These are phyloP conservation scores for Chrysopa pallens DNA, from an alignment of 1,140 invertebrate species.

Conservation along the genomic window DNA sequence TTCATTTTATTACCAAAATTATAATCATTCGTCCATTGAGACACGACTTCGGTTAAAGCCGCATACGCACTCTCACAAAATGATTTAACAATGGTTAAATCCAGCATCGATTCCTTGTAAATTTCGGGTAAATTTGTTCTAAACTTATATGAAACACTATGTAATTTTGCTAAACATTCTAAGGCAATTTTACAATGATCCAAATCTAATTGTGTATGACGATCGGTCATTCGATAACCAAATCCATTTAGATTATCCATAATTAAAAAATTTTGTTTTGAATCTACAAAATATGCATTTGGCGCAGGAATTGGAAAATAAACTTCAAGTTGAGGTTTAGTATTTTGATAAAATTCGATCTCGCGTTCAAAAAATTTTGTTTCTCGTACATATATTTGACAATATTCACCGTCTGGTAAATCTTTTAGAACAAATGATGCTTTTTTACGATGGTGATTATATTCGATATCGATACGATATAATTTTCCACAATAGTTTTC, in stretches of 20 bases:
- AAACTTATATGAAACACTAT: constrained; percentile 5
- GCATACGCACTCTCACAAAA: not conserved
- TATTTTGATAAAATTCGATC: not conserved
- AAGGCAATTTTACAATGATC: constrained; percentile 9
- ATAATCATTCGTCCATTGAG: not conserved
- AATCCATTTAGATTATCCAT: constrained; percentile 8
- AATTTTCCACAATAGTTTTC: too few species aligned
- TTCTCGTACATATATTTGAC: not conserved
- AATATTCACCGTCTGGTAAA: not conserved
- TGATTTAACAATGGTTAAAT: not conserved
- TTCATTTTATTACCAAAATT: not conserved
- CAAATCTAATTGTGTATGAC: constrained; percentile 8
- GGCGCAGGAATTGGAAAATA: not conserved
- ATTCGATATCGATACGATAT: too few species aligned
- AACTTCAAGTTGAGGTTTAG: not conserved
- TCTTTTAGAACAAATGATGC: not conserved
- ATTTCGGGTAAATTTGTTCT: not conserved
- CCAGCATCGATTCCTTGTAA: not conserved
- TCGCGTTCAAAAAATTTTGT: not conserved
- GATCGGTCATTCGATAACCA: constrained; percentile 11
- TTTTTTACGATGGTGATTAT: too few species aligned
- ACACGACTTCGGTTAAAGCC: not conserved
- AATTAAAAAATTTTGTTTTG: constrained; percentile 3
- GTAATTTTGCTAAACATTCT: constrained; percentile 10
- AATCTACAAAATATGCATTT: not conserved